Evolutionary conservation across 2,888 invertebrate genomes (phyloP), one percentile per base, ranked within the genome.

Genomic region (Timema cristinae): DNA sequence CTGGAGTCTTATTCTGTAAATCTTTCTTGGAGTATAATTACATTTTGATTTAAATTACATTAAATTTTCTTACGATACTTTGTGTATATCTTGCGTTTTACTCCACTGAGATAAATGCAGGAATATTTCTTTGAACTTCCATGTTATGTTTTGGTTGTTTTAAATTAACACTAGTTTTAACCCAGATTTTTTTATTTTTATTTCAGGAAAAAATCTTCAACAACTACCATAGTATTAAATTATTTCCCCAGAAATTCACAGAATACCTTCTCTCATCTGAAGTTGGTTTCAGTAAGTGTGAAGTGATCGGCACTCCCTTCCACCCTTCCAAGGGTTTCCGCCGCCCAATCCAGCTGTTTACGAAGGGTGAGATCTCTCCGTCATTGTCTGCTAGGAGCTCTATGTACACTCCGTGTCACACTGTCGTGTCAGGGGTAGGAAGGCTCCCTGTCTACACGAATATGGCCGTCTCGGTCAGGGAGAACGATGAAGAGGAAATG

Each of bases 181-280:
- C 32, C 32, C 32, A 32, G 4, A 32, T 32, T 32, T 32, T 32
- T 32, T 32, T 32, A 32, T 32, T 32, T 32, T 32, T 32, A 32
- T 88, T 88, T 48, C 85, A 94, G 94, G 92, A 92, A 79, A 89
- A 89, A 11, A 95, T 94, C 76, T 93, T 90, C 81, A 89, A 91
- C 78, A 95, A 94, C 81, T 97, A 92, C 85, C 89, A 91, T 78
- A 86, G 86, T 70, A 95, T 97, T 77, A 90, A 93, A 80, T 88
- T 99, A 80, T 91, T 91, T 78, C 99, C 99, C 8, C 91, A 95
- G 78, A 92, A 93, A 80, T 99, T 98, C 82, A 92, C 93, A 69
- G 94, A 97, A 79, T 98, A 93, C 83, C 86, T 99, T 54, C 85
- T 98, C 6, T 92, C 93, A 47, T 87, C 91, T 0, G 95, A 95